A percentile compares a stretch with the other conserved stretches of the same genome.
Evolutionary conservation across 2,113 vertebrate genomes (phyloP).

Genomic region (Cnemophilus loriae): DNA sequence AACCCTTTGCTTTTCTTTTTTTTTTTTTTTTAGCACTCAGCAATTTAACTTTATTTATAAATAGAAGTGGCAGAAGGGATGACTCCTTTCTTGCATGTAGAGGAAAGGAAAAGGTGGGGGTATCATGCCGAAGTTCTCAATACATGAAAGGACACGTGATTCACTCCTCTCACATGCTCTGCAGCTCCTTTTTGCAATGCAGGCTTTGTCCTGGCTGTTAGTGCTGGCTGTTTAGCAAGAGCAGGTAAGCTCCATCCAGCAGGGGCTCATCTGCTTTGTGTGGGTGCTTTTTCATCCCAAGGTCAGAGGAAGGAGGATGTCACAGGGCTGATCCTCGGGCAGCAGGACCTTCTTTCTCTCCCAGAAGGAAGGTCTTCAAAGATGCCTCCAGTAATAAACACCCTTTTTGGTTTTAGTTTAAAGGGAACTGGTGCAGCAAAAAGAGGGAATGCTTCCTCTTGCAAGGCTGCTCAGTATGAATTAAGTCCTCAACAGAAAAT

Average conservation of each 20-base stretch:
- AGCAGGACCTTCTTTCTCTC: background rate
- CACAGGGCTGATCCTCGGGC: background rate
- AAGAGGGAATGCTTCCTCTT: background rate
- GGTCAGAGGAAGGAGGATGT: background rate
- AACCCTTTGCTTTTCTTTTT: background rate
- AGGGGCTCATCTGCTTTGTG: background rate
- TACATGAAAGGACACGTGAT: background rate
- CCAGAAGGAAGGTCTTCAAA: background rate
- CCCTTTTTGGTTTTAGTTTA: background rate
- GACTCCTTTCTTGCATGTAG: background rate
- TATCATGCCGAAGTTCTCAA: background rate
- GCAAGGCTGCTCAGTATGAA: rapidly evolving
- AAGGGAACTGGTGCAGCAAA: background rate
- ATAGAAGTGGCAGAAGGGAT: background rate
- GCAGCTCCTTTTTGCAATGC: background rate
- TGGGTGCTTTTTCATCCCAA: background rate
- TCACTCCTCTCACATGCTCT: conserved; percentile 6
- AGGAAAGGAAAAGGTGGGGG: background rate
- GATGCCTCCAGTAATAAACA: background rate
- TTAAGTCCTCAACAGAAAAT: background rate
- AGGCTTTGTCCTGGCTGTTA: background rate
- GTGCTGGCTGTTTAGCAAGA: background rate
- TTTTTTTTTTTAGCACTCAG: background rate
- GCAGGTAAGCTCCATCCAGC: background rate
- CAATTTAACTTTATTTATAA: background rate